These are phyloP conservation scores for Hypothenemus hampei DNA, from an alignment of 1,140 invertebrate species.

Conservation along the genomic window DNA sequence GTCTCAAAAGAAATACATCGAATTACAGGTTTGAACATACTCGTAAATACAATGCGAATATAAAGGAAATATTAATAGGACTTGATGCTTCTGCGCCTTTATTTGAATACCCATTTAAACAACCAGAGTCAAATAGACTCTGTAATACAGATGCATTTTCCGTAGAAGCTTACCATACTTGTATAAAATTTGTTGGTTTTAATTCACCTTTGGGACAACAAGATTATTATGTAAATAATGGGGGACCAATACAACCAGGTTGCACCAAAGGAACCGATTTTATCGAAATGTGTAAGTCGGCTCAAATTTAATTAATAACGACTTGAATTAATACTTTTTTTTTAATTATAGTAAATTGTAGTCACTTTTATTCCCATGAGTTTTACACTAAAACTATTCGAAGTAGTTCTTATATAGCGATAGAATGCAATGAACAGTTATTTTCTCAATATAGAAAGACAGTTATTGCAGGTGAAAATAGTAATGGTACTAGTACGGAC, in stretches of 20 bases:
- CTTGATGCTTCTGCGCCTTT: slow-evolving; percentile 62
- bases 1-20: slow-evolving; percentile 50
- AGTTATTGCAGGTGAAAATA: slow-evolving; percentile 2
- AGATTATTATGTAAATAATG: slow-evolving; percentile 83
- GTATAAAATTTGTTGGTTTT: slow-evolving; percentile 72
- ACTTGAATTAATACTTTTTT: not conserved
- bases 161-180: slow-evolving; percentile 88
- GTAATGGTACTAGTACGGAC: not conserved
- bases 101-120: slow-evolving; percentile 30
- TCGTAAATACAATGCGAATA: not conserved
- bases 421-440: not conserved
- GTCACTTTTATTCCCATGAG: slow-evolving; percentile 22
- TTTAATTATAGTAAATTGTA: slow-evolving; percentile 28
- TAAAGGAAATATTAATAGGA: slow-evolving; percentile 38
- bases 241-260: slow-evolving; percentile 71
- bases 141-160: slow-evolving; percentile 66
- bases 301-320: not conserved
- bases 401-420: slow-evolving; percentile 6
- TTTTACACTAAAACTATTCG: slow-evolving; percentile 21
- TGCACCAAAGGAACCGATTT: slow-evolving; percentile 50
- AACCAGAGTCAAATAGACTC: slow-evolving; percentile 31
- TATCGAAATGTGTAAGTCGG: slow-evolving; percentile 25
- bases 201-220: slow-evolving; percentile 68
- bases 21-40: slow-evolving; percentile 47
- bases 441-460: not conserved